Evolutionary conservation across 2,797 vertebrate species (phyloP).

Genomic region (Gambelia wislizenii): DNA sequence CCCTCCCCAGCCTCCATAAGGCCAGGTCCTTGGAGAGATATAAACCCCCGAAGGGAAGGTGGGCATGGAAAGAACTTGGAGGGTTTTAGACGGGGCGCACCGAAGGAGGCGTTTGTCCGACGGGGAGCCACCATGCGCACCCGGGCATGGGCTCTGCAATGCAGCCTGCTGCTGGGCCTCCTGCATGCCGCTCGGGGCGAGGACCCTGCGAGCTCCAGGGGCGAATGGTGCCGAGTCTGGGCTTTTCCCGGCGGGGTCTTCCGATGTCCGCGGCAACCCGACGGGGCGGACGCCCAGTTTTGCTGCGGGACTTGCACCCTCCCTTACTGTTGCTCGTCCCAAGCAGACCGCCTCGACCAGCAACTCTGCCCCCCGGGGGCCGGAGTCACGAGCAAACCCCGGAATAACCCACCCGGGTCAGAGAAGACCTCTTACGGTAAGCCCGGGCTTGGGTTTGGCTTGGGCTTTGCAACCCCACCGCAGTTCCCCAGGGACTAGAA

Average conservation of each 20-base stretch:
- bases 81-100: too few species aligned
- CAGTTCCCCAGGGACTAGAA: too few species aligned
- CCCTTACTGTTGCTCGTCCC: not conserved
- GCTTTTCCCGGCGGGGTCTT: not conserved
- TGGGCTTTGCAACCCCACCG: too few species aligned
- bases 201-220: fast-evolving
- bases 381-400: fast-evolving
- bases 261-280: not conserved
- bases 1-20: too few species aligned
- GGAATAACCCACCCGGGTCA: not conserved
- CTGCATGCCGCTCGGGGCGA: not conserved
- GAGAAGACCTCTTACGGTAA: not conserved
- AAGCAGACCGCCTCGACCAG: not conserved
- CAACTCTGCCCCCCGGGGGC: not conserved
- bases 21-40: not conserved
- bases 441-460: not conserved
- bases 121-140: fast-evolving
- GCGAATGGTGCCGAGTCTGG: not conserved
- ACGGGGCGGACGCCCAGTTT: not conserved
- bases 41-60: not conserved
- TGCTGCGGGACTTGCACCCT: not conserved
- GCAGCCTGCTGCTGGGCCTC: not conserved
- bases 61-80: too few species aligned
- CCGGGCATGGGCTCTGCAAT: fast-evolving
- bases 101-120: not conserved